Conservation (phyloP, 2,113 vertebrate genomes). For the Brienomyrus brachyistius region DNA sequence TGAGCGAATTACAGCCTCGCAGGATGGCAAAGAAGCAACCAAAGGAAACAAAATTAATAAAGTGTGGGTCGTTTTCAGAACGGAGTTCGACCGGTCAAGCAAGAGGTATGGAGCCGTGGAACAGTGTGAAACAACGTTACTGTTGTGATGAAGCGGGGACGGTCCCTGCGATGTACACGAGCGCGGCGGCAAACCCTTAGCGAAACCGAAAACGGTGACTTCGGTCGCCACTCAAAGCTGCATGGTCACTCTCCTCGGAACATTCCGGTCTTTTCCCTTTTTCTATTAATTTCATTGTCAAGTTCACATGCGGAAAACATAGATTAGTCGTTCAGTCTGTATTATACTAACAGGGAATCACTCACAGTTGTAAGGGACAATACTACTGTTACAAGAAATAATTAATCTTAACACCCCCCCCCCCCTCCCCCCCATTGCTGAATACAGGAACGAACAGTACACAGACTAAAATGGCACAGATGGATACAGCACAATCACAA, state of each 20-base stretch:
- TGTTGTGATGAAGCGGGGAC: neutral
- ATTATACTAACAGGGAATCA: neutral
- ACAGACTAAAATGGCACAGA: constrained; percentile 28
- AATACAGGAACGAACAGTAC: neutral
- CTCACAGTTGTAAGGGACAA: neutral
- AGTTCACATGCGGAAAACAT: neutral
- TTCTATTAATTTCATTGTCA: neutral
- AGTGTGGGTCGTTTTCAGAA: neutral
- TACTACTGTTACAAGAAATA: neutral
- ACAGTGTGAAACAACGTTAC: neutral
- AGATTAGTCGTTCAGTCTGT: neutral
- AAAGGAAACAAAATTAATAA: neutral
- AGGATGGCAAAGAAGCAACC: neutral
- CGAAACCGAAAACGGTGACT: neutral
- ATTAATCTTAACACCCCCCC: neutral
- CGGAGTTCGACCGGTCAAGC: neutral
- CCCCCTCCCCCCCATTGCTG: neutral
- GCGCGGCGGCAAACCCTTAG: neutral
- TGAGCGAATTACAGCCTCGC: neutral
- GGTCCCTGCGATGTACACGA: neutral
- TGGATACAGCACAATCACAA: constrained; percentile 26
- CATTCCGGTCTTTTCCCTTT: neutral
- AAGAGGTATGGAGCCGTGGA: neutral
- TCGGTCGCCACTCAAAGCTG: neutral
- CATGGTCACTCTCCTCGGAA: constrained; percentile 17